These are phyloP conservation scores for Prinia subflava DNA, from an alignment of 2,113 vertebrate genomes.

Conservation along the genomic window DNA sequence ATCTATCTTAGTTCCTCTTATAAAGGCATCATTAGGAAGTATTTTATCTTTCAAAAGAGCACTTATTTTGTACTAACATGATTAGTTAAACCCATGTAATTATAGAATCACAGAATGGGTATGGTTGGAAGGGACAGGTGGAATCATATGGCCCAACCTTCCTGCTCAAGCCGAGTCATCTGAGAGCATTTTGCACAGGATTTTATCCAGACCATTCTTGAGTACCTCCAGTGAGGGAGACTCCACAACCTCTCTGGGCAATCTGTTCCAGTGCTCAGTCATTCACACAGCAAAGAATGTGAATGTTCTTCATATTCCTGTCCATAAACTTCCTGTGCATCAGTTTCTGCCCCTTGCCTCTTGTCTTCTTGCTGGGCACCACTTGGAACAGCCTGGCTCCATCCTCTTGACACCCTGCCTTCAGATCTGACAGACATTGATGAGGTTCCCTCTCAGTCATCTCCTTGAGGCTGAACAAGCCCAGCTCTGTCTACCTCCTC, in stretches of 20 bases:
- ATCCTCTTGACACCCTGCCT: background rate
- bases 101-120: background rate
- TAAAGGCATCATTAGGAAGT: background rate
- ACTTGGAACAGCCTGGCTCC: fast-evolving
- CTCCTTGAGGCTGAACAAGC: background rate
- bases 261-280: background rate
- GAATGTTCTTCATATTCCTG: background rate
- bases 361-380: background rate
- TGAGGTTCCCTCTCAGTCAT: background rate
- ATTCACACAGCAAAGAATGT: background rate
- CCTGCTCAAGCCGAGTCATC: background rate
- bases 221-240: background rate
- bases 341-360: background rate
- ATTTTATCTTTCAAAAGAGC: background rate
- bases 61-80: background rate
- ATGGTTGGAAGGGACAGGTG: background rate
- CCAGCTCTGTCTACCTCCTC: background rate
- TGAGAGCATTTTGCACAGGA: background rate
- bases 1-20: background rate
- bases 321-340: background rate
- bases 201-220: background rate
- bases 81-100: background rate
- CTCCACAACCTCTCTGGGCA: background rate
- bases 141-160: background rate
- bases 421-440: background rate